Evolutionary conservation across 2,888 invertebrate genomes (phyloP).

Genomic region (Heteropelma amictum): DNA sequence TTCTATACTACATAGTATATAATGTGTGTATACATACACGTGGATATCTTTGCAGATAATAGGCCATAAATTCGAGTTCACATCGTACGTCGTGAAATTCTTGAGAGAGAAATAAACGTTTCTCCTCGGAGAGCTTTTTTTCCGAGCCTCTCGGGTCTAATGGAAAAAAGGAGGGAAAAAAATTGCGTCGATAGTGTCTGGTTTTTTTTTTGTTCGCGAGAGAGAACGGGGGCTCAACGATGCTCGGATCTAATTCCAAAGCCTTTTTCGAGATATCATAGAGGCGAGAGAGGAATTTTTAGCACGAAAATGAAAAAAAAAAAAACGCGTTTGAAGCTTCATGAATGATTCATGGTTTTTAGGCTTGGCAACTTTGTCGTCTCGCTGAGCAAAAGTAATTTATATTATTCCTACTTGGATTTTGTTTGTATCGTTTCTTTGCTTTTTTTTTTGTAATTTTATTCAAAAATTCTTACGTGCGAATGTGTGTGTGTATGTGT

Average conservation of each 20-base stretch:
- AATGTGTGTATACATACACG: not conserved
- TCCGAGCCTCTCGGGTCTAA: not conserved
- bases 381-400: slow-evolving; percentile 2
- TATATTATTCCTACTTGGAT: not conserved
- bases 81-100: not conserved
- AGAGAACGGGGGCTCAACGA: slow-evolving; percentile 12
- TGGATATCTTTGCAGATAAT: not conserved
- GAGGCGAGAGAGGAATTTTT: not conserved
- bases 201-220: not conserved
- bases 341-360: not conserved
- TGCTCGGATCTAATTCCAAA: slow-evolving; percentile 12
- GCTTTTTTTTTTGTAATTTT: not conserved
- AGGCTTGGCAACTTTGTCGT: not conserved
- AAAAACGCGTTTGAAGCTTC: not conserved
- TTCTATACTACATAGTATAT: not conserved
- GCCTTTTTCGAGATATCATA: not conserved
- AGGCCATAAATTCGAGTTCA: slow-evolving; percentile 36
- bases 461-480: not conserved
- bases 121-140: not conserved
- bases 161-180: not conserved
- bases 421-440: not conserved
- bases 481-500: not conserved
- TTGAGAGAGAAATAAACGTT: no score
- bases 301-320: not conserved
- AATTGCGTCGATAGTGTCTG: no score